These are phyloP conservation scores for Trissoscelio sp. DNA, from an alignment of 2,888 invertebrate genomes.

Conservation along the genomic window DNA sequence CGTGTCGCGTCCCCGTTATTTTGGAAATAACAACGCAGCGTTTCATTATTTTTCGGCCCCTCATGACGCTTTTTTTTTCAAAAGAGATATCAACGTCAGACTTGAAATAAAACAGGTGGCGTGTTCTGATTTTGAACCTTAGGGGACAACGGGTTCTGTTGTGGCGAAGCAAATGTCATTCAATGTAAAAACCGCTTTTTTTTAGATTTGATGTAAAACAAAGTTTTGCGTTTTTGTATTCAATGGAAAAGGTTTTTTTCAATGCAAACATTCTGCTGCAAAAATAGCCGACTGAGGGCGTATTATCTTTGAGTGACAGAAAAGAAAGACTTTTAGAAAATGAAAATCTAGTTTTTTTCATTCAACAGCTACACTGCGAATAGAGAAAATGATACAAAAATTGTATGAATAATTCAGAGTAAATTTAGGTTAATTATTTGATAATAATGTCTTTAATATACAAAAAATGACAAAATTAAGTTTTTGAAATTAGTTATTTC, in stretches of 20 bases:
- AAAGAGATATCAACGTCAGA: constrained; percentile 55
- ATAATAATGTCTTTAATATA: no score
- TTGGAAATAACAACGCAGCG: constrained; percentile 34
- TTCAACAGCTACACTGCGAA: no score
- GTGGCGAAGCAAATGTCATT: constrained; percentile 19
- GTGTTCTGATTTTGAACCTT: constrained; percentile 42
- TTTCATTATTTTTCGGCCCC: constrained; percentile 38
- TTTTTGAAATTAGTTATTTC: no score
- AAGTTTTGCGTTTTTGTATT: constrained; percentile 34
- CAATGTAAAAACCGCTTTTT: constrained; percentile 19
- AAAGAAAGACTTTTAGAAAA: background rate
- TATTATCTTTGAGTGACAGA: constrained; percentile 3
- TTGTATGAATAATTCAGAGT: no score
- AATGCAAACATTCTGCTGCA: constrained; percentile 15
- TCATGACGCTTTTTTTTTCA: constrained; percentile 10
- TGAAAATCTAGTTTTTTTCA: no score
- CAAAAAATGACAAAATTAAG: no score
- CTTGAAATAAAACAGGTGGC: constrained; percentile 51
- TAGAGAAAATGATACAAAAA: no score
- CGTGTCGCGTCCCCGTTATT: constrained; percentile 13
- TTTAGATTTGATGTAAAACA: constrained; percentile 10
- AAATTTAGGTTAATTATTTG: no score
- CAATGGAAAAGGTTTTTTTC: constrained; percentile 8
- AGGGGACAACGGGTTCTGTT: constrained; percentile 13
- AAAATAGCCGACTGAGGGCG: constrained; percentile 17